Conservation (phyloP, 2,888 invertebrate species). For the Perdita meconis region DNA sequence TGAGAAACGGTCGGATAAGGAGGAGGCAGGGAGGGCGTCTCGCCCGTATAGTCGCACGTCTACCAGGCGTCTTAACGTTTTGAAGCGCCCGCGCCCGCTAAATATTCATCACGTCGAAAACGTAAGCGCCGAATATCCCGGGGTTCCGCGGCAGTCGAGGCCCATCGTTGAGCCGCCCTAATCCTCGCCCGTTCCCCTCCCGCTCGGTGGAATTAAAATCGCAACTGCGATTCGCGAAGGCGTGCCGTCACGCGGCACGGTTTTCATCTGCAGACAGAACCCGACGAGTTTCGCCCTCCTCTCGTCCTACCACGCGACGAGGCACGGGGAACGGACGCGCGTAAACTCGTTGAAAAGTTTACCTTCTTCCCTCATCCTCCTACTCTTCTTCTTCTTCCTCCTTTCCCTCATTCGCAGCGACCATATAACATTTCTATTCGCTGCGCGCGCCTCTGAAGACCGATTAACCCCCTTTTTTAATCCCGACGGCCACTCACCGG, state of each 20-base stretch:
- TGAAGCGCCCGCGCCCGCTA: conserved; percentile 57
- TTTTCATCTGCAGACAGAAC: conserved; percentile 40
- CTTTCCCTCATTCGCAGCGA: neutral
- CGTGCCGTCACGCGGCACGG: conserved; percentile 32
- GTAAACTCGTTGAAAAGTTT: conserved; percentile 56
- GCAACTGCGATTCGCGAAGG: conserved; percentile 46
- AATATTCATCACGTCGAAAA: conserved; percentile 72
- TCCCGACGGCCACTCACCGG: too few relatives aligned
- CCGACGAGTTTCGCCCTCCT: conserved; percentile 27
- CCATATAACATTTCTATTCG: conserved; percentile 39
- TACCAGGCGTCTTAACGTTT: conserved; percentile 65
- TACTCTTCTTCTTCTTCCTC: too few relatives aligned
- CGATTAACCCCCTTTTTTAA: conserved; percentile 6
- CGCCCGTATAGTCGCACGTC: conserved; percentile 50
- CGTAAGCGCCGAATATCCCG: conserved; percentile 68
- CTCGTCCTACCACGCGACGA: conserved; percentile 13
- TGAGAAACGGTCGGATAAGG: conserved; percentile 43
- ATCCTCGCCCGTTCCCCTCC: conserved; percentile 60
- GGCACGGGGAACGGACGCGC: conserved; percentile 22
- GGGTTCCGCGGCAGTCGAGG: conserved; percentile 54
- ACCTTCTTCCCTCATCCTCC: too few relatives aligned
- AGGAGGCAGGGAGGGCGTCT: conserved; percentile 47
- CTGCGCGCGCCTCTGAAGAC: conserved; percentile 6
- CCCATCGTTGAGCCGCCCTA: conserved; percentile 63
- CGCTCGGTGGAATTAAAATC: conserved; percentile 72